Evolutionary conservation across 2,797 vertebrate genomes (phyloP).

Genomic region (Chaetophractus vellerosus): DNA sequence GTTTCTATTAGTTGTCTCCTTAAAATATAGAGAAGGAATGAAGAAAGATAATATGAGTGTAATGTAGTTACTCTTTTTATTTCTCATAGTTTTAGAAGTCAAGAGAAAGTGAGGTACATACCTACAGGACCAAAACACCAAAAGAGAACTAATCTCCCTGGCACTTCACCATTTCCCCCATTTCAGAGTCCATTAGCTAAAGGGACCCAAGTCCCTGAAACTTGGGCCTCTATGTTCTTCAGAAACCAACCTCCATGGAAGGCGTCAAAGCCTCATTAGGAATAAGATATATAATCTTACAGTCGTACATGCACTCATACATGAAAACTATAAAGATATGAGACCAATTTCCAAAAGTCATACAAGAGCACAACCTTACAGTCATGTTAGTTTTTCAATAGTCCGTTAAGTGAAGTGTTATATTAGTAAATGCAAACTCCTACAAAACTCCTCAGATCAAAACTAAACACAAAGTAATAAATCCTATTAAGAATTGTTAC

Average conservation of each 20-base stretch:
- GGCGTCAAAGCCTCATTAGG: neutral
- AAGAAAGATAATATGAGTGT: neutral
- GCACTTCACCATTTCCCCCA: neutral
- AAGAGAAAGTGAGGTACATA: constrained; percentile 14
- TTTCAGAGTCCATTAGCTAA: neutral
- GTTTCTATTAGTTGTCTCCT: constrained; percentile 13
- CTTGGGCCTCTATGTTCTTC: neutral
- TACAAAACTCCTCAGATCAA: constrained; percentile 45
- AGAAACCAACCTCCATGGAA: neutral
- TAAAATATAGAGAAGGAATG: neutral
- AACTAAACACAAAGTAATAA: constrained; percentile 41
- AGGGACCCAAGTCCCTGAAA: neutral
- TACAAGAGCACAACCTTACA: neutral
- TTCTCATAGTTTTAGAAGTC: constrained; percentile 18
- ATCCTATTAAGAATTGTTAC: neutral
- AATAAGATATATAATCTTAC: neutral
- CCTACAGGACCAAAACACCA: neutral
- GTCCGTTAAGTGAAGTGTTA: too few relatives aligned
- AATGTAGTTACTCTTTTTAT: neutral
- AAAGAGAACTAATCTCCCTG: neutral
- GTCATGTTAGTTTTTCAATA: neutral
- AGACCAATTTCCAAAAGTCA: constrained; percentile 28
- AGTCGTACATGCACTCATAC: neutral
- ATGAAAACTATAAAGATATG: neutral
- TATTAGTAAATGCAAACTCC: neutral